phyloP scores from a whole-genome alignment of 2,888 invertebrate genomes.

The Fissipunctia ypsillon region DNA sequence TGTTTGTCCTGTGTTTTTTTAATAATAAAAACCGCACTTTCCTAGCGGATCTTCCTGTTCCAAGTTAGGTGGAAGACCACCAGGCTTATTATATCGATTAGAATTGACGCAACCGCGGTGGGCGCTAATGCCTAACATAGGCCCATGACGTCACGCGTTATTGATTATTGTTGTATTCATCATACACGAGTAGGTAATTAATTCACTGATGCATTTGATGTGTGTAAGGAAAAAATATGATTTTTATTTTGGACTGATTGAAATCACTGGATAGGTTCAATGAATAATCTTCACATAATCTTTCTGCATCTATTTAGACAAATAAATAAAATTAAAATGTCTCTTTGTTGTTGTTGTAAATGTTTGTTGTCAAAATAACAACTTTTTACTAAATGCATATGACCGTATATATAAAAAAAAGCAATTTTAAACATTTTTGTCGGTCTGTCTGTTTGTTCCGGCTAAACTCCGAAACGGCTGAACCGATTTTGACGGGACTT shows the following conservation, averaged over 20 bases:
- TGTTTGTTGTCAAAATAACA: no score
- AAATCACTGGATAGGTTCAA: neutral
- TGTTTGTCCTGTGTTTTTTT: no score
- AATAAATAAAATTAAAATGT: no score
- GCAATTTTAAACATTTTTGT: no score
- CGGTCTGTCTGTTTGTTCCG: no score
- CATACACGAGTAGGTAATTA: constrained; percentile 49
- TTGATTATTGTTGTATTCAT: constrained; percentile 67
- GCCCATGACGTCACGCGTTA: constrained; percentile 65
- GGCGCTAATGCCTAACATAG: constrained; percentile 63
- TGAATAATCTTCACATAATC: neutral
- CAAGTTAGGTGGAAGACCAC: constrained; percentile 50
- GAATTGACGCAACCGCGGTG: constrained; percentile 68
- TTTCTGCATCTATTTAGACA: no score
- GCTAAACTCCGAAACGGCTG: no score
- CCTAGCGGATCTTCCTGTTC: constrained; percentile 6
- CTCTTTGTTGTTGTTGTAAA: no score
- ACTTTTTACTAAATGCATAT: no score
- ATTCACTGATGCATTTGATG: constrained; percentile 30
- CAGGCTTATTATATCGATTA: constrained; percentile 62
- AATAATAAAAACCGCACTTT: neutral
- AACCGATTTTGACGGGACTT: no score
- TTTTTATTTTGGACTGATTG: constrained; percentile 25
- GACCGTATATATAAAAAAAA: no score
- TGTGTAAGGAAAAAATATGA: constrained; percentile 16